A percentile compares a stretch with the other conserved stretches of the same genome.
Evolutionary conservation across 2,888 invertebrate genomes (phyloP).

Genomic region (Tryphoninae sp.): DNA sequence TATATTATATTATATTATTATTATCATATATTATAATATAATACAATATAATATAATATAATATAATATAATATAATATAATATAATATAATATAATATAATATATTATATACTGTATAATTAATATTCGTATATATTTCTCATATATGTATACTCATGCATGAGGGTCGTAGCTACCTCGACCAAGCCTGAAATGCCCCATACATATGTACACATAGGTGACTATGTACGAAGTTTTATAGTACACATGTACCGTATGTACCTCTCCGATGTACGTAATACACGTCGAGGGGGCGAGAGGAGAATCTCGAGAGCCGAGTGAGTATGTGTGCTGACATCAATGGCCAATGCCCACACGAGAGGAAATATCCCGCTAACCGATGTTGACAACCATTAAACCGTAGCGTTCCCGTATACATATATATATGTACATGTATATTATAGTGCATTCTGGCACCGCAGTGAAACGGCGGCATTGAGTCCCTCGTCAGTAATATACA

Average conservation of each 20-base stretch:
- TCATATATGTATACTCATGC: too few relatives aligned
- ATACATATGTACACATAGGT: conserved; percentile 5
- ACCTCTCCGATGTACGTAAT: conserved; percentile 29
- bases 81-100: too few relatives aligned
- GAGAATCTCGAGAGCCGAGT: conserved; percentile 56
- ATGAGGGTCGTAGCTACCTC: too few relatives aligned
- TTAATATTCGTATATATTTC: too few relatives aligned
- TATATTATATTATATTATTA: too few relatives aligned
- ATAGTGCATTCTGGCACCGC: conserved; percentile 51
- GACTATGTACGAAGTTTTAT: neutral
- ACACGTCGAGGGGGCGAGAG: conserved; percentile 56
- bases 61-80: too few relatives aligned
- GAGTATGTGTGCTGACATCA: conserved; percentile 75
- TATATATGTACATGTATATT: conserved; percentile 32
- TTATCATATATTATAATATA: too few relatives aligned
- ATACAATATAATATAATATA: too few relatives aligned
- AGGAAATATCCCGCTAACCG: conserved; percentile 80
- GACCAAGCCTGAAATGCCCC: neutral
- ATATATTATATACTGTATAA: too few relatives aligned
- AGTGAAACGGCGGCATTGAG: conserved; percentile 44
- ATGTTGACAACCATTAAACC: conserved; percentile 80
- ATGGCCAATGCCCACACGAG: conserved; percentile 79
- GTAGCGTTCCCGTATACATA: conserved; percentile 65
- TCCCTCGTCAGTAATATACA: conserved; percentile 29
- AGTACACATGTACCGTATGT: neutral